Conservation (phyloP, 2,797 vertebrate species). For the Sebastes hopkinsi region DNA sequence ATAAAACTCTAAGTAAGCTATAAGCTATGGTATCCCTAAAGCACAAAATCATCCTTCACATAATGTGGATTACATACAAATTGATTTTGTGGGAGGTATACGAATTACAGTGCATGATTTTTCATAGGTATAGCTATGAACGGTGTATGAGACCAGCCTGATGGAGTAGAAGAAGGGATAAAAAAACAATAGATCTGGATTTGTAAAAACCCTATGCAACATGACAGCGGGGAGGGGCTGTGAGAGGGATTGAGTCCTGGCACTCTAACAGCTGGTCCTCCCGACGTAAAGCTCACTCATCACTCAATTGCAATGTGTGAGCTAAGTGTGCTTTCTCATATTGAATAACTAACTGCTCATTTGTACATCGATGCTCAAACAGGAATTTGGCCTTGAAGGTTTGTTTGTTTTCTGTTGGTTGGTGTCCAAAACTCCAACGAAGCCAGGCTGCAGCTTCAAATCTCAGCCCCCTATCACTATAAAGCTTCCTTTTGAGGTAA, state of each 20-base stretch:
- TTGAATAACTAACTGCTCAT: not conserved
- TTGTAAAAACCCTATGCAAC: not conserved
- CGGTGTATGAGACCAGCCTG: no score
- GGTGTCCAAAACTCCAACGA: not conserved
- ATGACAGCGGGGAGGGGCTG: not conserved
- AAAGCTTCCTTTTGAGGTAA: slow-evolving; percentile 6
- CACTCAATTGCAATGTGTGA: not conserved
- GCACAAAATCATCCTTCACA: not conserved
- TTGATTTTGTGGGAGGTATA: no score
- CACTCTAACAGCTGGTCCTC: slow-evolving; percentile 14
- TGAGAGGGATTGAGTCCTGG: not conserved
- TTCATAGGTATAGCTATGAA: no score
- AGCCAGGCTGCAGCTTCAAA: slow-evolving; percentile 34
- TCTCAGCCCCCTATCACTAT: slow-evolving; percentile 34
- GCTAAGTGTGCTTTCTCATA: not conserved
- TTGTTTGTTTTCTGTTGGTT: not conserved
- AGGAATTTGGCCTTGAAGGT: not conserved
- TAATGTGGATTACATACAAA: no score
- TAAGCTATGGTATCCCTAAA: not conserved
- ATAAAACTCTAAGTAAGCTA: not conserved
- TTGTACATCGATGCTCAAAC: not conserved
- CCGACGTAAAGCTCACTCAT: not conserved
- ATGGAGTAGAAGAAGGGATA: not conserved
- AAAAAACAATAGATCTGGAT: not conserved
- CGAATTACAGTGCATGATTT: no score